Conservation (phyloP, 2,888 invertebrate species). For the Athrips mouffetella region DNA sequence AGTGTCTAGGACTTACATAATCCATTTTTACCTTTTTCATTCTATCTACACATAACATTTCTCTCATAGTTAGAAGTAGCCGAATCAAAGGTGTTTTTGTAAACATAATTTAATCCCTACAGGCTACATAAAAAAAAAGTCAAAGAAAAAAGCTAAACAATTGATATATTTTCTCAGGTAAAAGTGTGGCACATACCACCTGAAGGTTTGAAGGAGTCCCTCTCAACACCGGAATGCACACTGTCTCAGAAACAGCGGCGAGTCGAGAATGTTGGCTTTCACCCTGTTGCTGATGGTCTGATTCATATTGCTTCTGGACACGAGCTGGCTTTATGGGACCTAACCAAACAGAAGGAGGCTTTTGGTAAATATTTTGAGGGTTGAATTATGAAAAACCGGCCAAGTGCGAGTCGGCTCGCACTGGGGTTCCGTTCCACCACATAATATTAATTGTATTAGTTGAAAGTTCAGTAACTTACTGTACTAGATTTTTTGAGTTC, state of each 20-base stretch:
- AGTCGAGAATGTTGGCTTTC: conserved; percentile 94
- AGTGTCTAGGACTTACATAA: too few relatives aligned
- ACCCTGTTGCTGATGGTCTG: conserved; percentile 94
- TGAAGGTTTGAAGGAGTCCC: conserved; percentile 85
- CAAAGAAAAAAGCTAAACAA: background rate
- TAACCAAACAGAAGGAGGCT: conserved; percentile 88
- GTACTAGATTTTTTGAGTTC: background rate
- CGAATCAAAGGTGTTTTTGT: too few relatives aligned
- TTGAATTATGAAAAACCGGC: too few relatives aligned
- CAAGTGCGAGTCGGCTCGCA: too few relatives aligned
- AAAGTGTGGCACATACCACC: conserved; percentile 95
- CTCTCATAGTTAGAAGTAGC: too few relatives aligned
- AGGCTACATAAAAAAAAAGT: too few relatives aligned
- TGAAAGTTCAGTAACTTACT: too few relatives aligned
- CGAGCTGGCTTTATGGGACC: conserved; percentile 91
- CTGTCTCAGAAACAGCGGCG: conserved; percentile 90
- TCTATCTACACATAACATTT: too few relatives aligned
- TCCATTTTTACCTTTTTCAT: background rate
- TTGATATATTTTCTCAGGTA: conserved; percentile 75
- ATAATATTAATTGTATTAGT: too few relatives aligned
- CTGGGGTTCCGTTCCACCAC: too few relatives aligned
- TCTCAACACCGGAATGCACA: conserved; percentile 87
- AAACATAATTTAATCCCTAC: too few relatives aligned
- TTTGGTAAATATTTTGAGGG: conserved; percentile 80
- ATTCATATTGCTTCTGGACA: conserved; percentile 91